Evolutionary conservation across 2,113 vertebrate genomes (phyloP).

Genomic region (Spea bombifrons): DNA sequence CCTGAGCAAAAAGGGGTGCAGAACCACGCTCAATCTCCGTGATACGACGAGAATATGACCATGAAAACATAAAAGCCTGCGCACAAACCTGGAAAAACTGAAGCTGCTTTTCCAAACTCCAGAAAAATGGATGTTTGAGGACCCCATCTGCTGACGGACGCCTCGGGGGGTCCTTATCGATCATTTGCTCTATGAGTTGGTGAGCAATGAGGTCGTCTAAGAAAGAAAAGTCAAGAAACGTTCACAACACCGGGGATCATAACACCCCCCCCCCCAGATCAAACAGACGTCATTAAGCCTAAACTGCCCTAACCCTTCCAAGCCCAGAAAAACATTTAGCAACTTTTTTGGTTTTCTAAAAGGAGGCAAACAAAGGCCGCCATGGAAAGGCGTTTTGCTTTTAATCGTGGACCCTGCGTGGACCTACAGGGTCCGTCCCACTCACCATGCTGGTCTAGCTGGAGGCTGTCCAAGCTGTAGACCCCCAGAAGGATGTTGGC

Average conservation of each 20-base stretch:
- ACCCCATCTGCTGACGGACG: slow-evolving; percentile 85
- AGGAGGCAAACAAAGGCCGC: too few relatives aligned
- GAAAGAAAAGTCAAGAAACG: neutral
- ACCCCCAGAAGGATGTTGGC: slow-evolving; percentile 90
- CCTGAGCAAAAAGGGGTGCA: slow-evolving; percentile 64
- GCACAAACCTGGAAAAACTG: slow-evolving; percentile 92
- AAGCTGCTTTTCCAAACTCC: slow-evolving; percentile 92
- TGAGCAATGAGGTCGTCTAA: slow-evolving; percentile 83
- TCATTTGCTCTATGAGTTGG: slow-evolving; percentile 89
- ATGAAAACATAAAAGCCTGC: neutral
- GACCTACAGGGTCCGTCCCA: neutral
- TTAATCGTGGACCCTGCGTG: rapidly evolving
- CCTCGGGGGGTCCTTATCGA: slow-evolving; percentile 81
- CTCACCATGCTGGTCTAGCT: slow-evolving; percentile 80
- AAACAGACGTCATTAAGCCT: rapidly evolving
- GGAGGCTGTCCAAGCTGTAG: slow-evolving; percentile 79
- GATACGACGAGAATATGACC: neutral
- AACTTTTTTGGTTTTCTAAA: too few relatives aligned
- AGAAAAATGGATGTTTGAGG: slow-evolving; percentile 94
- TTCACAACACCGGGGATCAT: too few relatives aligned
- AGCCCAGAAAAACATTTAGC: too few relatives aligned
- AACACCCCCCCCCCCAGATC: too few relatives aligned
- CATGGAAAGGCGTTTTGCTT: too few relatives aligned
- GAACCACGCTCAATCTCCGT: neutral
- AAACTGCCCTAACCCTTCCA: too few relatives aligned